Evolutionary conservation across 2,113 vertebrate species (phyloP).

Genomic region (Atrichornis clamosus): DNA sequence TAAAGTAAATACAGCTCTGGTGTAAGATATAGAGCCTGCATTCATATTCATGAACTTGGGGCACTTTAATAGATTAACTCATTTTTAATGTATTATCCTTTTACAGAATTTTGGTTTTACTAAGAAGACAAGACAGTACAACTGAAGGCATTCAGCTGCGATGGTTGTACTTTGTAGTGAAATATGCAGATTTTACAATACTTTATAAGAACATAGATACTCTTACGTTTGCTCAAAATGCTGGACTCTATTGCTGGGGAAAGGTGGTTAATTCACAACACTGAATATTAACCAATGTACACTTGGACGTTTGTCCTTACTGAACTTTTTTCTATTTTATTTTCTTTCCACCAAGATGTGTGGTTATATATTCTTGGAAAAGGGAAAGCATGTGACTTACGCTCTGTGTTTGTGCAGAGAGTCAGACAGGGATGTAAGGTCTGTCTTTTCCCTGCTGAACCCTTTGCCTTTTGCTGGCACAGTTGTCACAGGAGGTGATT

Average conservation of each 20-base stretch:
- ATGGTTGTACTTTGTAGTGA: background rate
- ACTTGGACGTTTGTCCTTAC: background rate
- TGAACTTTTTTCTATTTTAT: background rate
- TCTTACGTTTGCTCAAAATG: background rate
- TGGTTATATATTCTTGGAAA: background rate
- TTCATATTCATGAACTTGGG: background rate
- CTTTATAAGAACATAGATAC: background rate
- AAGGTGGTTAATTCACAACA: background rate
- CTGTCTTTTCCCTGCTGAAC: background rate
- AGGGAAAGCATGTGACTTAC: background rate
- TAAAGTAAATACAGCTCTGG: background rate
- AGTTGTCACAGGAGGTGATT: background rate
- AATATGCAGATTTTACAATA: background rate
- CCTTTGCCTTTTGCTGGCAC: background rate
- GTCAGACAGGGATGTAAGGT: background rate
- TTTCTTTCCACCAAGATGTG: background rate
- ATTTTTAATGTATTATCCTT: background rate
- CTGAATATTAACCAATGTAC: background rate
- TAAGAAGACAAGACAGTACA: background rate
- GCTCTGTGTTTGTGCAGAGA: background rate
- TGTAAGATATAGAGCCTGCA: background rate
- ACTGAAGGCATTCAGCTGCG: background rate
- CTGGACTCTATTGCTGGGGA: background rate
- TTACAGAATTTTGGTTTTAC: background rate
- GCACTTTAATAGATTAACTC: background rate